A percentile compares a stretch with the other conserved stretches of the same genome.
These are phyloP conservation scores for Coelogynopora nodosa DNA, from an alignment of 2,888 invertebrate genomes.

Conservation along the genomic window DNA sequence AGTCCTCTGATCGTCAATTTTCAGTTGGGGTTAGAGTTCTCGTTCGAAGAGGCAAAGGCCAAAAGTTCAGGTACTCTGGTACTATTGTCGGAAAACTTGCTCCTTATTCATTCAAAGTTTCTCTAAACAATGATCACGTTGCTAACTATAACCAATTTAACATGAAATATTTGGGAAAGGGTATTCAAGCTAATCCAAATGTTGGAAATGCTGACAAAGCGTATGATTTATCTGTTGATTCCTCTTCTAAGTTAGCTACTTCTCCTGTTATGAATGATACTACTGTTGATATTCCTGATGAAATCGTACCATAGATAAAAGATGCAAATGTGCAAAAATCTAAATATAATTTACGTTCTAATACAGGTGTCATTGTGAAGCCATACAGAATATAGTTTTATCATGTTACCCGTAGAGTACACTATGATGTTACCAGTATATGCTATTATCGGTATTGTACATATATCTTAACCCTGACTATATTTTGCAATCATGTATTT, in stretches of 20 bases:
- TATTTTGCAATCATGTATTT: slow-evolving; percentile 28
- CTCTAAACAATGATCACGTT: neutral
- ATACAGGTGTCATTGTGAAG: neutral
- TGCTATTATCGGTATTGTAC: neutral
- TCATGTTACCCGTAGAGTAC: no score
- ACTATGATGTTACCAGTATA: neutral
- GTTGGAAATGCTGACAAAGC: slow-evolving; percentile 10
- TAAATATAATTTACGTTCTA: neutral
- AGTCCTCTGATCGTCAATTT: slow-evolving; percentile 13
- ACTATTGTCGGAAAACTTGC: slow-evolving; percentile 24
- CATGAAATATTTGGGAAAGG: slow-evolving; percentile 23
- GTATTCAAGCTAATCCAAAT: slow-evolving; percentile 20
- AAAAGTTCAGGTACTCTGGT: slow-evolving; percentile 30
- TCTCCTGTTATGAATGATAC: neutral
- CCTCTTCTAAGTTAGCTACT: neutral
- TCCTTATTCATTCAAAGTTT: slow-evolving; percentile 1
- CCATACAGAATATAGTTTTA: neutral
- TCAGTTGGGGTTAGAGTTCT: slow-evolving; percentile 8
- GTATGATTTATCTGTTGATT: slow-evolving; percentile 13
- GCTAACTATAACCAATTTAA: slow-evolving; percentile 32
- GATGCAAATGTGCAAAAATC: neutral
- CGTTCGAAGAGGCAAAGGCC: slow-evolving; percentile 18
- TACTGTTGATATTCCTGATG: neutral
- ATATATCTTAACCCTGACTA: neutral
- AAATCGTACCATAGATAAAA: neutral